Evolutionary conservation across 1,140 invertebrate genomes (phyloP), one percentile per base, ranked within the genome.

Genomic region (Helicoverpa zea): DNA sequence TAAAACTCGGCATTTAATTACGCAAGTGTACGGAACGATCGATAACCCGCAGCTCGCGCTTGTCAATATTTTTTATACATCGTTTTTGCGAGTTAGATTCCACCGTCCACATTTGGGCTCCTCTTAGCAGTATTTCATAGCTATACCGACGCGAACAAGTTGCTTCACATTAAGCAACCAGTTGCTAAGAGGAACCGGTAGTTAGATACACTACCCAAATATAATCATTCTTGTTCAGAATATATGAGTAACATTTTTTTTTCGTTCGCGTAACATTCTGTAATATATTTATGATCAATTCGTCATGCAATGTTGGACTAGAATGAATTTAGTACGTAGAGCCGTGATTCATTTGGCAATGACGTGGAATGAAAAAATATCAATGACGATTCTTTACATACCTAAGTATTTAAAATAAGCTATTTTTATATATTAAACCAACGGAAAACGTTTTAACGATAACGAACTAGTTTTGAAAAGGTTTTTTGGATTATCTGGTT

Each of bases 71-170:
- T 73, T 73, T 73, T 30, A 35, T 30, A 54, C 18, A n/a, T 30
- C 5, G 54, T 73, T 73, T 56, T 56, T 56, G 51, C 52, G n/a
- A 18, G 51, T 16, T 35, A 30, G 68, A 73, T 73, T 56, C 68
- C 52, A 73, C 68, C 56, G 51, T 73, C 68, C 68, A 73, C 68
- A 35, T 73, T 70, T 70, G 66, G 66, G 49, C 12, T 49, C 49
- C 49, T 70, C 66, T 70, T 54, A 54, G 52, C 43, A 56, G 52
- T 29, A 73, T 35, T 35, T 73, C 68, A 29, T 56, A 70, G 66
- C 52, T 70, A 51, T 73, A 73, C 51, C 30, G 54, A 56, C 68
- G 68, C 35, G 52, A 56, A 7, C 68, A 56, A 73, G 47, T 73
- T 54, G 68, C 18, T 73, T 56, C 14, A 52, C 2, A 73, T 73